A percentile compares a stretch with the other conserved stretches of the same genome.
Evolutionary conservation across 2,888 invertebrate species (phyloP).

Genomic region (Melikaiella ostensackeni): DNA sequence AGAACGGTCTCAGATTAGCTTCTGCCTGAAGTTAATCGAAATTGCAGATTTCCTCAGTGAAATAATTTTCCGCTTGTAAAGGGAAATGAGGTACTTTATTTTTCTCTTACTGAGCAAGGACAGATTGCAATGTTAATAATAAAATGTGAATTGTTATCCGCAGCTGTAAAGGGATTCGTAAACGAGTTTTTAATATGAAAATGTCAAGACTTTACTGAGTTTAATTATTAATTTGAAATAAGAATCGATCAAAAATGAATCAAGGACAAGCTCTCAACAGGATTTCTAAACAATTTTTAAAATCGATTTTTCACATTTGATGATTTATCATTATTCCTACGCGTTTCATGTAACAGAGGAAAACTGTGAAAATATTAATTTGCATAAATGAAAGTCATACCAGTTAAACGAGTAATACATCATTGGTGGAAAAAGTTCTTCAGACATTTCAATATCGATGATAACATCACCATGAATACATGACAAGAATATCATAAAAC

Average conservation of each 20-base stretch:
- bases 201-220: not conserved
- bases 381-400: conserved; percentile 35
- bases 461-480: conserved; percentile 21
- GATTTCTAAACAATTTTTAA: conserved; percentile 6
- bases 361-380: conserved; percentile 32
- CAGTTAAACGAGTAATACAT: conserved; percentile 33
- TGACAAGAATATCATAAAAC: conserved; percentile 18
- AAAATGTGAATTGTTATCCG: not conserved
- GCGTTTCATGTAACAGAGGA: not conserved
- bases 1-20: not conserved
- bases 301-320: not conserved
- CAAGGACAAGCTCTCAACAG: not conserved
- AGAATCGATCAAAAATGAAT: not conserved
- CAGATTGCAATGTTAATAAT: conserved; percentile 3
- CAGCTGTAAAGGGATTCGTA: too few species aligned
- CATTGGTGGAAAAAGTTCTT: conserved; percentile 7
- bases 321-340: conserved; percentile 16
- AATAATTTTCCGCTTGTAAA: conserved; percentile 19
- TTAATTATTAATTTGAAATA: not conserved
- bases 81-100: conserved; percentile 1
- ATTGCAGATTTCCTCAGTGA: conserved; percentile 19
- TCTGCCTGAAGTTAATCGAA: not conserved
- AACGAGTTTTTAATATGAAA: not conserved
- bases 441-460: conserved; percentile 28
- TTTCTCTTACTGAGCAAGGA: not conserved